These are phyloP conservation scores for Diplolepis rosae DNA, from an alignment of 2,888 invertebrate genomes.

Conservation along the genomic window DNA sequence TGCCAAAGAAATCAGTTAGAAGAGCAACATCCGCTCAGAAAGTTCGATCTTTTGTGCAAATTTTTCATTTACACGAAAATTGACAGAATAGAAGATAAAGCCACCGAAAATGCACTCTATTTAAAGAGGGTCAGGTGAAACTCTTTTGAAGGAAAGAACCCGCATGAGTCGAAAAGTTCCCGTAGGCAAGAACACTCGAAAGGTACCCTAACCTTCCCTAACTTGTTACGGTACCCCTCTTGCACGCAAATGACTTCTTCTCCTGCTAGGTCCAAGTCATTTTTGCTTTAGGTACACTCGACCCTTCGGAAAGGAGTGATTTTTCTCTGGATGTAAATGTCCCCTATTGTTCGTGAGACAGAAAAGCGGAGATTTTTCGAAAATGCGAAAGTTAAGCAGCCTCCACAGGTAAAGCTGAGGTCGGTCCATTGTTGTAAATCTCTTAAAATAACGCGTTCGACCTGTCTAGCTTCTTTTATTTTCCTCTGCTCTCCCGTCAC, in stretches of 20 bases:
- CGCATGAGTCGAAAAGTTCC: slow-evolving; percentile 6
- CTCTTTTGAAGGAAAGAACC: slow-evolving; percentile 30
- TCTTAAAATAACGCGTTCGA: slow-evolving; percentile 63
- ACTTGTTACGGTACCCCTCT: not conserved
- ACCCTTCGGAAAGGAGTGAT: slow-evolving; percentile 47
- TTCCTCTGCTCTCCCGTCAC: slow-evolving; percentile 40
- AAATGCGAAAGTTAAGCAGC: slow-evolving; percentile 55
- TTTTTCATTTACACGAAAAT: not conserved
- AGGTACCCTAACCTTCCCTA: not conserved
- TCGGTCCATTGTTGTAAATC: slow-evolving; percentile 61
- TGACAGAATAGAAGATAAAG: slow-evolving; percentile 1
- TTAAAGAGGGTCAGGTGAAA: slow-evolving; percentile 56
- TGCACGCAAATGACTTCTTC: not conserved
- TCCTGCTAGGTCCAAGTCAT: slow-evolving; percentile 20
- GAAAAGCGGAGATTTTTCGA: slow-evolving; percentile 47
- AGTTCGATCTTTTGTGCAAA: not conserved
- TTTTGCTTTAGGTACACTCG: slow-evolving; percentile 28
- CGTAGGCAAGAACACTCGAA: not conserved
- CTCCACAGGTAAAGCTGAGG: slow-evolving; percentile 31
- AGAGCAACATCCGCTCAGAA: not conserved
- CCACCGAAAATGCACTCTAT: slow-evolving; percentile 6
- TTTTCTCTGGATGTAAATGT: slow-evolving; percentile 52
- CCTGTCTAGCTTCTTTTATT: slow-evolving; percentile 52
- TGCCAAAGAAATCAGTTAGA: not conserved
- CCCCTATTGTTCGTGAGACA: slow-evolving; percentile 38